Base-by-base conservation (phyloP, 2,113 vertebrate genomes). In the Entelurus aequoreus region DNA sequence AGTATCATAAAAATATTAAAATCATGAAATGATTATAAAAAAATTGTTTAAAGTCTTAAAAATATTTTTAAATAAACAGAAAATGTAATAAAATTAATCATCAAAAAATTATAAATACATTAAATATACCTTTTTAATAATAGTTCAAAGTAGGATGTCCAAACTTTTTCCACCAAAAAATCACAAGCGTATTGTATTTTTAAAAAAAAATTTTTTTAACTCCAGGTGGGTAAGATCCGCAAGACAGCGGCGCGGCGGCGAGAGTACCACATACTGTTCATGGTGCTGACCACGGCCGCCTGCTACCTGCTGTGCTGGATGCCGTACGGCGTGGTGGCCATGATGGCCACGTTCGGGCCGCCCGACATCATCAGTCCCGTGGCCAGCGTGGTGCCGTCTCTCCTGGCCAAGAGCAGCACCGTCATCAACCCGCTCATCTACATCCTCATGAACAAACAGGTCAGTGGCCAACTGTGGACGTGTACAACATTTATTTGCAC, bases 361-460 rank as follows among this genome's bases (percentile, higher is more conserved):
- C 90, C 90, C 0, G 86, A 91, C 76, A 81, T 78, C 65, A 89
- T 94, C 19, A 89, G 89, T 12, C 90, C 91, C 0, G 86, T 91
- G 52, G 91, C 90, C 60, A 93, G 90, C 38, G 68, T 93, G 66
- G 82, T 93, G 38, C 91, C 92, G 10, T 92, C 90, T 1, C 86
- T 94, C 12, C 85, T 95, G 58, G 93, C 92, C 72, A 95, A 94
- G 83, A 93, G 91, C 89, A 94, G 91, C 83, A 93, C 91, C 0
- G 91, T 93, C 71, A 93, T 89, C 79, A 95, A 93, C 78, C 92
- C 92, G 2, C 78, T 93, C 64, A 93, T 94, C 83, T 94, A 94
- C 77, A 93, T 93, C 56, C 88, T 92, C 12, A 93, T 93, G 92
- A 94, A 93, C 65, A 92, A 93, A 69, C 91, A 91, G 88, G 90